Evolutionary conservation across 2,888 invertebrate genomes (phyloP), one percentile per base, ranked within the genome.

Genomic region (Thyatira batis): DNA sequence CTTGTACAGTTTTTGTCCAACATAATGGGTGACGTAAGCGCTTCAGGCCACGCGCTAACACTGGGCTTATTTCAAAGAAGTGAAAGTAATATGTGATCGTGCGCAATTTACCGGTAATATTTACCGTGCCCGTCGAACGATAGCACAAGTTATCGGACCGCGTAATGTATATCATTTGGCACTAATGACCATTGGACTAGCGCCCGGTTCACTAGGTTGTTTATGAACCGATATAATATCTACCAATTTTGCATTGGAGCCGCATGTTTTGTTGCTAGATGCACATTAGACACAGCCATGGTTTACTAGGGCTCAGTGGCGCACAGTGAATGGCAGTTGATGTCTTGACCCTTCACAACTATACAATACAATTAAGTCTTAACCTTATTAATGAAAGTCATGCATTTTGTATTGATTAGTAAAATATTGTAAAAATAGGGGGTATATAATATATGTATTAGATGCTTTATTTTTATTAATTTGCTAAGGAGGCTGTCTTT

Each of bases 1-100:
- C 84, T 84, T 84, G 84, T 55, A 53, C 65, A 61, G 61, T 79
- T 76, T 77, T 74, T 72, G 65, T 63, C 54, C 63, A 62, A 59
- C 57, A 71, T 71, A 69, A 68, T 65, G 52, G 68, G 53, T 72
- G 71, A 76, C 73, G 73, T 69, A 67, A 66, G 55, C 58, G 61
- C 61, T 54, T 43, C 63, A 55, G 59, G 59, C 55, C 61, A 49
- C 20, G 20, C 44, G 25, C 27, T 46, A 46, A 46, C 25, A 46
- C 23, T 46, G 23, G 23, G 23, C 48, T 27, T 48, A 39, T 39
- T 48, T 48, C 48, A 27, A 48, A 17, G 54, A 57, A 73, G 73
- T 67, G 73, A 73, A 73, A 73, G 73, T 71, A 63, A 68, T 63
- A 13, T 43, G 9, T 27, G 49, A 17, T 45, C 54, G 57, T 53